Evolutionary conservation across 2,888 invertebrate genomes (phyloP), one percentile per base, ranked within the genome.

Genomic region (Drosophila mimica): DNA sequence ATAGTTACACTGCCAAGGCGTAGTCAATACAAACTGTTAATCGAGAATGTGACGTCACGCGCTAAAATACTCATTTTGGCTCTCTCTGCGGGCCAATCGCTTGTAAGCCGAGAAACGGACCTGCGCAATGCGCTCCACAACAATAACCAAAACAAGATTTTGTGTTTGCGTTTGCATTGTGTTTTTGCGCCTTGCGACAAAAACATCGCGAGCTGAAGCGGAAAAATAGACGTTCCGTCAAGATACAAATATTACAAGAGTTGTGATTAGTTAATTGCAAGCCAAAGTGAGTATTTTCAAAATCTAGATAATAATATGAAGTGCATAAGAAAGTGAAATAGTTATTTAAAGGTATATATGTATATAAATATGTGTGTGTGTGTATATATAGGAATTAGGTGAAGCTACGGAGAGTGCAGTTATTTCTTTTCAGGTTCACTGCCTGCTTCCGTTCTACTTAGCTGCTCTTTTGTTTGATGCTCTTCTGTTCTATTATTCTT

Each of bases 391-490:
- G 31, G 36, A 72, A 65, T 48, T 64, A 40, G 76, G 62, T 75
- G 31, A 69, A 59, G 43, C 40, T 43, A 38, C 33, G 20, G 56
- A 60, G 15, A 66, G 82, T 80, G 82, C 74, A 85, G 88, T 75
- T 79, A 84, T 76, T 77, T 82, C 63, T 61, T 81, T 88, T 88
- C 89, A 83, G 88, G 86, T 88, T 85, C 83, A 84, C 71, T 85
- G 81, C 87, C 76, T 84, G 73, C 88, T 88, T 85, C 88, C 84
- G 88, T 81, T 85, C 88, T 76, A 88, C 76, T 83, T 85, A 75
- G 57, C 74, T 82, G 77, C 59, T 76, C 74, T 88, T 85, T 86
- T 81, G 83, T 88, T 81, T 78, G 70, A 53, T 68, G 60, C 60
- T 77, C 70, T 68, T 71, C 66, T 76, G 30, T 38, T 76, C 57